Evolutionary conservation across 2,113 vertebrate species (phyloP), one percentile per base, ranked within the genome.

Genomic region (Nyctibius bracteatus): DNA sequence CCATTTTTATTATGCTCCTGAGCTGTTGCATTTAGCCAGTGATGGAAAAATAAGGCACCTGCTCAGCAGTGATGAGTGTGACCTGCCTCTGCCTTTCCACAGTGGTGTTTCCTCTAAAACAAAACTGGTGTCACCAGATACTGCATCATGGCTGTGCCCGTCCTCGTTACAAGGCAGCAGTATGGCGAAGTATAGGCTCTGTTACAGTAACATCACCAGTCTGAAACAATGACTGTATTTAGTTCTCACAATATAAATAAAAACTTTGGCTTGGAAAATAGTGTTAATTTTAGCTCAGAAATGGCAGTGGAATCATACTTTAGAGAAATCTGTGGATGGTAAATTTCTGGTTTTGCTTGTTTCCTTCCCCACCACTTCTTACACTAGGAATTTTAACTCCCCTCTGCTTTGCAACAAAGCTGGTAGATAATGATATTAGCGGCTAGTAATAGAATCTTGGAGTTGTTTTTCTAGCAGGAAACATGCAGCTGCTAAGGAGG

Each of bases 401-500:
- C 44, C 11, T 11, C 20, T 33, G 57, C 65, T 74, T 70, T 67
- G 49, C 41, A 33, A 2, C 27, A 20, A 27, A 51, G 33, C 37
- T 79, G 46, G 16, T 31, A 49, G 63, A 37, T 73, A 58, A 74
- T 51, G n/a, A 5, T 62, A 71, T 62, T 68, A 73, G 55, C 33
- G 31, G 39, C 37, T 30, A 35, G 33, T 10, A 70, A 39, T 3
- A 77, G 66, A n/a, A 84, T 77, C 33, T 49, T 58, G 55, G 84
- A 79, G 47, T 21, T 70, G 54, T 66, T 87, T 84, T 87, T 81
- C 35, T 59, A 62, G 17, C 28, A 85, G 81, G 39, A 88, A 85
- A 80, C 27, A 22, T 78, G 89, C 63, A 61, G 74, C 83, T 87
- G 62, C 19, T 86, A 51, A 88, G 67, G 46, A 94, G 71, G 94